A percentile compares a stretch with the other conserved stretches of the same genome.
Evolutionary conservation across 1,140 invertebrate species (phyloP).

Genomic region (Pectinophora gossypiella): DNA sequence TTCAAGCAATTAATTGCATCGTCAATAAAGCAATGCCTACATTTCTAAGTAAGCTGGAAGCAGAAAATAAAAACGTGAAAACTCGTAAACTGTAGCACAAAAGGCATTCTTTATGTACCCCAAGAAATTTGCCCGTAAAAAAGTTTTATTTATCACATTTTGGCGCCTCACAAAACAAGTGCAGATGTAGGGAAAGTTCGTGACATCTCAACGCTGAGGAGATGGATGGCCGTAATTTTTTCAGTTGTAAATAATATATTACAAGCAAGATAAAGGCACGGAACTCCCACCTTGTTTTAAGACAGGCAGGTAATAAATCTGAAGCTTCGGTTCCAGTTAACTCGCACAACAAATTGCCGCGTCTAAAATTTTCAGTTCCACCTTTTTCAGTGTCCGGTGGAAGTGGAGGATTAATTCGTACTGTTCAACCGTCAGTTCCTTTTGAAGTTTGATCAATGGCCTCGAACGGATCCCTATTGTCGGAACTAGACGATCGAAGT

Average conservation of each 20-base stretch:
- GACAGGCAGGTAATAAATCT: slow-evolving; percentile 35
- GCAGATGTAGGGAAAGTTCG: slow-evolving; percentile 25
- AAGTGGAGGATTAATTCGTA: slow-evolving; percentile 12
- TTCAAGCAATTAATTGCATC: background rate
- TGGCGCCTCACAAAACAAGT: slow-evolving; percentile 15
- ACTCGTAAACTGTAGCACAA: too few species aligned
- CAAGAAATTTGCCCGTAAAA: background rate
- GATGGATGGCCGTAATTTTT: slow-evolving; percentile 35
- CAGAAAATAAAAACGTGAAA: too few species aligned
- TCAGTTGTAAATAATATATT: slow-evolving; percentile 44
- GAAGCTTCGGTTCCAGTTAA: slow-evolving; percentile 31
- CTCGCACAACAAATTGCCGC: slow-evolving; percentile 39
- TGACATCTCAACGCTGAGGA: slow-evolving; percentile 27
- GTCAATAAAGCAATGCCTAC: background rate
- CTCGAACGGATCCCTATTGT: background rate
- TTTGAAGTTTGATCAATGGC: slow-evolving; percentile 3
- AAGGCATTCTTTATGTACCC: background rate
- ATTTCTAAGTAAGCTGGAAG: background rate
- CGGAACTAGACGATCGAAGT: background rate
- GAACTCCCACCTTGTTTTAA: slow-evolving; percentile 33
- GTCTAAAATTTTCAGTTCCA: slow-evolving; percentile 40
- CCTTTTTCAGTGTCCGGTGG: slow-evolving; percentile 45
- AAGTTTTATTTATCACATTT: slow-evolving; percentile 4
- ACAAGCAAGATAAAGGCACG: slow-evolving; percentile 32
- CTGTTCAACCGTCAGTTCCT: background rate